Conservation (phyloP, 2,888 invertebrate genomes). For the Malthinus flaveolus region DNA sequence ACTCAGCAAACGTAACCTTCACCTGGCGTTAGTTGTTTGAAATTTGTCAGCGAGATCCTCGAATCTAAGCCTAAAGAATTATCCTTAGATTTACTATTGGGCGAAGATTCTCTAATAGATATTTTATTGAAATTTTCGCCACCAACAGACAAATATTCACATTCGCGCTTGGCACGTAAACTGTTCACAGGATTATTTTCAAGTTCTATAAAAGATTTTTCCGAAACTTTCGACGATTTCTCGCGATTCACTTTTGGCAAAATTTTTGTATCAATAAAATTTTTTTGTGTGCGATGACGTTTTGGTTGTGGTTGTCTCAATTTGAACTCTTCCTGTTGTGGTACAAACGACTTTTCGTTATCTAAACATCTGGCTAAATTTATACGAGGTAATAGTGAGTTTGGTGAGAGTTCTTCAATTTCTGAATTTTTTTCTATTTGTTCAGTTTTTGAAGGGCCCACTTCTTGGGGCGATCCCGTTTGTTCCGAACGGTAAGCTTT, state of each 20-base stretch:
- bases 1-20: constrained; percentile 21
- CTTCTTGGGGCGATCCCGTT: not conserved
- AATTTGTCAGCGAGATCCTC: constrained; percentile 33
- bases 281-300: not conserved
- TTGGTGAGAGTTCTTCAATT: constrained; percentile 5
- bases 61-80: constrained; percentile 23
- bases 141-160: constrained; percentile 14
- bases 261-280: constrained; percentile 3
- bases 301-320: not conserved
- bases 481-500: too few species aligned
- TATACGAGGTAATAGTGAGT: not conserved
- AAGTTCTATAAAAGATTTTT: constrained; percentile 10
- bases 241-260: constrained; percentile 10
- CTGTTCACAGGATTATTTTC: constrained; percentile 27
- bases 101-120: constrained; percentile 25
- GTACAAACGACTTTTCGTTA: not conserved
- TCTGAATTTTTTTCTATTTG: constrained; percentile 18
- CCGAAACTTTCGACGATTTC: constrained; percentile 10
- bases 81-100: constrained; percentile 21
- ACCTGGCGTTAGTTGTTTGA: constrained; percentile 26
- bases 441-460: not conserved
- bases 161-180: constrained; percentile 20
- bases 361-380: constrained; percentile 12
- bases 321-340: not conserved
- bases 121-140: constrained; percentile 11